Percentiles rank a stretch among this genome's conserved stretches.
Evolutionary conservation across 2,888 invertebrate species (phyloP).

Genomic region (Ormyrus labotus): DNA sequence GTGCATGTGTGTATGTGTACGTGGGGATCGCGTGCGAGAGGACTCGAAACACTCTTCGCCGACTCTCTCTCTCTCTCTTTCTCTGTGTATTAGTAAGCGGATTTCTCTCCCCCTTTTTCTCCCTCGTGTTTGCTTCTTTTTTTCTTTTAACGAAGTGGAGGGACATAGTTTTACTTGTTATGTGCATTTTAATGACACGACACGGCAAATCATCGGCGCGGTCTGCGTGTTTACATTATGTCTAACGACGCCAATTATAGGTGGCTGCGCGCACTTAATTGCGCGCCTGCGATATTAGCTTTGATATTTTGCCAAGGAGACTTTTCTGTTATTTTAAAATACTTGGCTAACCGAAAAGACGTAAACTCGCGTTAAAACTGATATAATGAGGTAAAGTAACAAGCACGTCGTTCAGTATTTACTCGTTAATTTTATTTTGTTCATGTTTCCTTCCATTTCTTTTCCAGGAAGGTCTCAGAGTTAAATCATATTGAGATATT

Average conservation of each 20-base stretch:
- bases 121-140: no score
- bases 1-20: background rate
- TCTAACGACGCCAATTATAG: background rate
- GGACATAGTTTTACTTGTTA: background rate
- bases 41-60: background rate
- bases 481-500: no score
- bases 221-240: background rate
- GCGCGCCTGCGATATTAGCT: no score
- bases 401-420: background rate
- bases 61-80: no score
- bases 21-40: background rate
- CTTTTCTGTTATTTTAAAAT: no score
- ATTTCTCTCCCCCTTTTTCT: no score
- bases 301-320: no score
- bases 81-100: no score
- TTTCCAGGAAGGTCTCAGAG: background rate
- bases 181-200: background rate
- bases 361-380: conserved; percentile 7
- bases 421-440: conserved; percentile 8
- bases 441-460: background rate
- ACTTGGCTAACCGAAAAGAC: no score
- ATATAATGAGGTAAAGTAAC: conserved; percentile 18
- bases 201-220: background rate
- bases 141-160: background rate
- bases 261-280: no score